Conservation (phyloP, 2,888 invertebrate species). For the Alloscopus bannaensis region DNA sequence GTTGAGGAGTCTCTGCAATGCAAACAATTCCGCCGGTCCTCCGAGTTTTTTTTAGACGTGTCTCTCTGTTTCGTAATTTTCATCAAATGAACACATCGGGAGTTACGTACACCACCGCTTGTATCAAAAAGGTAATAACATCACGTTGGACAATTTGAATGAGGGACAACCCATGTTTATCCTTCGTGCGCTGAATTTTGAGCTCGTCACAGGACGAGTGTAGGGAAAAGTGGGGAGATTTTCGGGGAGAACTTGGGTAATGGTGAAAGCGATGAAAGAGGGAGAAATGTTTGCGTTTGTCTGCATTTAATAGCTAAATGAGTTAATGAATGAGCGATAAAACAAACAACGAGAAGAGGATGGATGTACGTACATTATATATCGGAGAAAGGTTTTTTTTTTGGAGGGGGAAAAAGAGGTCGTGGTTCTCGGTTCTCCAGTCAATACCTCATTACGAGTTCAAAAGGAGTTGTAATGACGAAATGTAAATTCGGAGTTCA, state of each 20-base stretch:
- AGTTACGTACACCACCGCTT: neutral
- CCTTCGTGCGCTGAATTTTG: slow-evolving; percentile 58
- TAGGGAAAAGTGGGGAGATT: neutral
- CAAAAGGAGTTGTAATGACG: slow-evolving; percentile 7
- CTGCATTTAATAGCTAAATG: slow-evolving; percentile 49
- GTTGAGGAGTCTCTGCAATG: too few species aligned
- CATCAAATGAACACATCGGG: slow-evolving; percentile 28
- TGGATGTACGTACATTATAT: neutral
- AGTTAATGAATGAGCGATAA: slow-evolving; percentile 53
- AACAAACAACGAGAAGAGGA: slow-evolving; percentile 33
- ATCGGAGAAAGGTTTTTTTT: neutral
- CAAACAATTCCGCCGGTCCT: too few species aligned
- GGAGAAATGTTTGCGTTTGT: slow-evolving; percentile 3
- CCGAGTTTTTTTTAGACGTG: too few species aligned
- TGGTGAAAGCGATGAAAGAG: slow-evolving; percentile 18
- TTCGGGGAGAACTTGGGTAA: slow-evolving; percentile 4
- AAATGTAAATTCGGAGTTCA: slow-evolving; percentile 5
- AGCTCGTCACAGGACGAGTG: slow-evolving; percentile 37
- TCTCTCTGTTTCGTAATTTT: slow-evolving; percentile 15
- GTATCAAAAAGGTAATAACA: slow-evolving; percentile 19
- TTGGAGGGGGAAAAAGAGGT: slow-evolving; percentile 16
- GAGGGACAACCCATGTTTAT: slow-evolving; percentile 25
- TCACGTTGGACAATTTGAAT: slow-evolving; percentile 37
- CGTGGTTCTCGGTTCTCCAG: slow-evolving; percentile 19
- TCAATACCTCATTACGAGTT: too few species aligned